Percentiles rank a stretch among this genome's conserved stretches.
These are phyloP conservation scores for Eurystomus gularis DNA, from an alignment of 2,113 vertebrate species.

Conservation along the genomic window DNA sequence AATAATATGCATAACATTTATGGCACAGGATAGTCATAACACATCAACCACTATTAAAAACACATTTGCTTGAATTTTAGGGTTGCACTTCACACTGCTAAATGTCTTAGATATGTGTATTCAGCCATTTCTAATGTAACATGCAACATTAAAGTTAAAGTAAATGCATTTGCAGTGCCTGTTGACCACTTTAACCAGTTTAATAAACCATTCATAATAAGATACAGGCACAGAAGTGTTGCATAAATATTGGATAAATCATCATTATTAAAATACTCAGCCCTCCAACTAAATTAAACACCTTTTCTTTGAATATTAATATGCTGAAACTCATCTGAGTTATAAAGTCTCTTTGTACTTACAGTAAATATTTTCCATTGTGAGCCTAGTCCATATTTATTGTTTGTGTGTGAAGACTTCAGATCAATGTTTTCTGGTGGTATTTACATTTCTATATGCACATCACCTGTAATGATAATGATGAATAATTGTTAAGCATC, in stretches of 20 bases:
- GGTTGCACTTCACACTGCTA: constrained; percentile 60
- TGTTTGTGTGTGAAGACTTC: background rate
- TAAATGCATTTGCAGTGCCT: constrained; percentile 49
- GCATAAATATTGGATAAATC: background rate
- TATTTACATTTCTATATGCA: background rate
- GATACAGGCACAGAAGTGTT: constrained; percentile 21
- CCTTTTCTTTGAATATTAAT: background rate
- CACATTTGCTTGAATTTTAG: constrained; percentile 68
- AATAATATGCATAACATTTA: constrained; percentile 53
- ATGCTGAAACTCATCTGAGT: background rate
- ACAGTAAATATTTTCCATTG: background rate
- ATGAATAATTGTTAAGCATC: background rate
- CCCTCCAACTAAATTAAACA: background rate
- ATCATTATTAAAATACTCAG: background rate
- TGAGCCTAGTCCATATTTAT: background rate
- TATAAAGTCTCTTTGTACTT: background rate
- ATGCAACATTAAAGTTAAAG: constrained; percentile 61
- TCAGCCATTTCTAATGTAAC: constrained; percentile 69
- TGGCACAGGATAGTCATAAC: constrained; percentile 35
- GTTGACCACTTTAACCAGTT: constrained; percentile 52
- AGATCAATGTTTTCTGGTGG: background rate
- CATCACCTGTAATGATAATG: background rate
- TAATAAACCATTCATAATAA: constrained; percentile 51
- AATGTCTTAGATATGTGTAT: constrained; percentile 41
- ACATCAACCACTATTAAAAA: constrained; percentile 68